These are phyloP conservation scores for Todiramphus saurophagus DNA, from an alignment of 2,113 vertebrate genomes.

Conservation along the genomic window DNA sequence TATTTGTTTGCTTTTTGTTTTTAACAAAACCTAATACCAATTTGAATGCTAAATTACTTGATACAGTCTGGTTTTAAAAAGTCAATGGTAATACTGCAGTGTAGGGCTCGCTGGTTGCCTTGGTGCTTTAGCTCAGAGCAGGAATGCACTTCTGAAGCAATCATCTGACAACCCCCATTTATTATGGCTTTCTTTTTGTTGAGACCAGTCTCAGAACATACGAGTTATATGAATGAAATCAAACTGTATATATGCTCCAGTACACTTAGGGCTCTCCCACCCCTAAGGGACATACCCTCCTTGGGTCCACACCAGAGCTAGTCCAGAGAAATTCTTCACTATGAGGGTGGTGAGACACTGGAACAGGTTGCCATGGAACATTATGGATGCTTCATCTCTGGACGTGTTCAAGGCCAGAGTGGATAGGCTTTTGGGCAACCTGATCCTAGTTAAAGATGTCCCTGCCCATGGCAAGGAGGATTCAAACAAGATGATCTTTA, in stretches of 20 bases:
- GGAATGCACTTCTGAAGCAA: neutral
- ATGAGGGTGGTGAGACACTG: neutral
- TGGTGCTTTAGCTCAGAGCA: neutral
- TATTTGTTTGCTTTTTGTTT: constrained; percentile 16
- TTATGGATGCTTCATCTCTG: neutral
- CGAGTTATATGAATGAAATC: neutral
- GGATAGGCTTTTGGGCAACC: neutral
- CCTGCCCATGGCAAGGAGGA: neutral
- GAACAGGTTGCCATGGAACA: neutral
- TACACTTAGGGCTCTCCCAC: neutral
- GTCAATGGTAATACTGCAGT: neutral
- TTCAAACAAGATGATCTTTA: neutral
- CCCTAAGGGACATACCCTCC: neutral
- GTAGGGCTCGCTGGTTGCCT: neutral
- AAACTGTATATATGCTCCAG: neutral
- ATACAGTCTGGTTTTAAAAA: neutral
- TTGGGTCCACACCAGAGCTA: too few relatives aligned
- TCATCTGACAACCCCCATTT: neutral
- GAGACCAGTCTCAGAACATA: neutral
- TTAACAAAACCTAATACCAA: neutral
- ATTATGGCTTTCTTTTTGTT: neutral
- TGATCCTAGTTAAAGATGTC: neutral
- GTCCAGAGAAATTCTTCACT: neutral
- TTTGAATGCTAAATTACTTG: neutral
- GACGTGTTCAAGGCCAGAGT: neutral